Evolutionary conservation across 2,888 invertebrate species (phyloP).

Genomic region (Petrolisthes manimaculis): DNA sequence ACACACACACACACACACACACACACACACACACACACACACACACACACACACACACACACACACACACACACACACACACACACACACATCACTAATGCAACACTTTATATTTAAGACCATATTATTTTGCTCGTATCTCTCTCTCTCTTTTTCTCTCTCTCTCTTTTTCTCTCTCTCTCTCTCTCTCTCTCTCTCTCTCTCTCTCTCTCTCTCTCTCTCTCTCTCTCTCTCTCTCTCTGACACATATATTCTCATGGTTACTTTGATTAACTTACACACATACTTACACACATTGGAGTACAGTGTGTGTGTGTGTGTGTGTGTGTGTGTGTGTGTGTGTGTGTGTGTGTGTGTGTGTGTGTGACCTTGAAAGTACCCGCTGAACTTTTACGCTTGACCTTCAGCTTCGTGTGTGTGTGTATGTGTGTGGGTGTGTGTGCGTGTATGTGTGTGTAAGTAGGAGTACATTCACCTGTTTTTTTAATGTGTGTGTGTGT

Average conservation of each 20-base stretch:
- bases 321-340: background rate
- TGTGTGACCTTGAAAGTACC: background rate
- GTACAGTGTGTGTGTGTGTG: background rate
- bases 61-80: too few relatives aligned
- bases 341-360: too few relatives aligned
- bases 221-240: background rate
- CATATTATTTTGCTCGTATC: background rate
- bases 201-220: background rate
- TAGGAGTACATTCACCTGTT: too few relatives aligned
- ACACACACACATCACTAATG: too few relatives aligned
- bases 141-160: background rate
- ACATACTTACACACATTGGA: too few relatives aligned
- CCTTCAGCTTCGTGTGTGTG: background rate
- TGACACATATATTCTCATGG: background rate
- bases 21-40: too few relatives aligned
- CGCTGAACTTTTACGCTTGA: too few relatives aligned
- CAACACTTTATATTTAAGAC: too few relatives aligned
- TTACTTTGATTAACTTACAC: background rate
- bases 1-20: too few relatives aligned
- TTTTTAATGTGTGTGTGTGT: too few relatives aligned
- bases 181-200: conserved; percentile 15
- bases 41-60: too few relatives aligned
- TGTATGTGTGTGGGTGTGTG: background rate
- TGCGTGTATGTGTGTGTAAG: too few relatives aligned
- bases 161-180: conserved; percentile 26